These are phyloP conservation scores for Vespertilio murinus DNA, from an alignment of 2,797 vertebrate species.

Conservation along the genomic window DNA sequence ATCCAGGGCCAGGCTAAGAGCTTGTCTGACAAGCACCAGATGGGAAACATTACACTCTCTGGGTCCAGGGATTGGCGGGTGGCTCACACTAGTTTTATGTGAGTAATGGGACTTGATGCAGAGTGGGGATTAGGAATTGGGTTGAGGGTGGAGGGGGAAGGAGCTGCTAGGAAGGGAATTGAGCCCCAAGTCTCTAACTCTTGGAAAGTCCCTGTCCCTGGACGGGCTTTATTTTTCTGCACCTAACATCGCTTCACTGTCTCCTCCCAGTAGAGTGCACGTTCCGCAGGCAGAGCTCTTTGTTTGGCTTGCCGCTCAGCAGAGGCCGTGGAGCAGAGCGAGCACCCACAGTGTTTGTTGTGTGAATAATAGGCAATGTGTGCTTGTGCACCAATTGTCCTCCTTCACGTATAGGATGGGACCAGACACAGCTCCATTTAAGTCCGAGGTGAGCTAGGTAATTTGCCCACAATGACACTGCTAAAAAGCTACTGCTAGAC, in stretches of 20 bases:
- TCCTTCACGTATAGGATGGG: background rate
- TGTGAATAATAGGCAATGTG: background rate
- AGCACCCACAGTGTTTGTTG: background rate
- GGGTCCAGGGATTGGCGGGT: background rate
- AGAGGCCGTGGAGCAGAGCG: background rate
- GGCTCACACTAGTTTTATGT: background rate
- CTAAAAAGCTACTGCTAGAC: background rate
- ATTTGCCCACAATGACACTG: background rate
- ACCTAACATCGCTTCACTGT: background rate
- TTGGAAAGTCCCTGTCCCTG: background rate
- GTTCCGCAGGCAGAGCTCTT: background rate
- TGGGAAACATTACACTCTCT: background rate
- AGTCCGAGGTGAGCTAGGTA: background rate
- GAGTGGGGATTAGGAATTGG: background rate
- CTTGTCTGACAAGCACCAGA: background rate
- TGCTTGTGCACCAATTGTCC: background rate
- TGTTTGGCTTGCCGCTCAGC: background rate
- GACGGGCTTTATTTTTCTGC: background rate
- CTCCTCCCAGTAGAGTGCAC: background rate
- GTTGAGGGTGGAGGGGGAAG: background rate
- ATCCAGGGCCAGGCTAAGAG: background rate
- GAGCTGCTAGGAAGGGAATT: background rate
- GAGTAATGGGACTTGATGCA: background rate
- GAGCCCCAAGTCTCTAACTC: background rate
- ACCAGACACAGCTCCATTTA: background rate